A percentile compares a stretch with the other conserved stretches of the same genome.
Conservation (phyloP, 1,140 invertebrate genomes). For the Microplitis mediator region DNA sequence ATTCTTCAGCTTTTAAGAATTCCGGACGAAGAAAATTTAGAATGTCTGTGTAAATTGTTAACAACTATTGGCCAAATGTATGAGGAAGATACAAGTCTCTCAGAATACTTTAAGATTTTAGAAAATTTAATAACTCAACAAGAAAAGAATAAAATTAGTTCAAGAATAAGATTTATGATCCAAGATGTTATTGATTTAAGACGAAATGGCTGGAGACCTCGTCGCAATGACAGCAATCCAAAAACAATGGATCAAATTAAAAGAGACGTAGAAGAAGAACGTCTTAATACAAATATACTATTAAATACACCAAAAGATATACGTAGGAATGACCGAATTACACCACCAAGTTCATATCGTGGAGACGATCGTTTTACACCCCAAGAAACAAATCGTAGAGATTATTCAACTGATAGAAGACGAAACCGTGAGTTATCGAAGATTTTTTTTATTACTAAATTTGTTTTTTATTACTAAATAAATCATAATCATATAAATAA, state of each 20-base stretch:
- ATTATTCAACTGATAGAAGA: conserved; percentile 37
- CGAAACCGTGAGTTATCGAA: neutral
- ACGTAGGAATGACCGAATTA: conserved; percentile 60
- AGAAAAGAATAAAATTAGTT: neutral
- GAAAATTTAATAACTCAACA: neutral
- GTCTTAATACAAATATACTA: conserved; percentile 42
- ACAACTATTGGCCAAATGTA: neutral
- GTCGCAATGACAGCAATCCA: conserved; percentile 84
- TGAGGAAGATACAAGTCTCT: neutral
- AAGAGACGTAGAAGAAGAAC: conserved; percentile 81
- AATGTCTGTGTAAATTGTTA: neutral
- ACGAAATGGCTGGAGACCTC: conserved; percentile 61
- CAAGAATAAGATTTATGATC: neutral
- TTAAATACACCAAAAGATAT: no score
- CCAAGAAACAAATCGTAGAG: conserved; percentile 63
- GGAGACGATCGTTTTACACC: conserved; percentile 40
- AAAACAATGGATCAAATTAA: conserved; percentile 95
- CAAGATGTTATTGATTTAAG: neutral
- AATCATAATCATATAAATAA: no score
- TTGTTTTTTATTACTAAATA: no score
- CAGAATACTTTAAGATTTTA: neutral
- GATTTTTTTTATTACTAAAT: no score
- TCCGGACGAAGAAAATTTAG: neutral
- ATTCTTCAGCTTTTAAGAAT: neutral
- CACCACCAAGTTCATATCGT: conserved; percentile 54